phyloP scores from a whole-genome alignment of 2,113 vertebrate species.

The Serinus canaria region DNA sequence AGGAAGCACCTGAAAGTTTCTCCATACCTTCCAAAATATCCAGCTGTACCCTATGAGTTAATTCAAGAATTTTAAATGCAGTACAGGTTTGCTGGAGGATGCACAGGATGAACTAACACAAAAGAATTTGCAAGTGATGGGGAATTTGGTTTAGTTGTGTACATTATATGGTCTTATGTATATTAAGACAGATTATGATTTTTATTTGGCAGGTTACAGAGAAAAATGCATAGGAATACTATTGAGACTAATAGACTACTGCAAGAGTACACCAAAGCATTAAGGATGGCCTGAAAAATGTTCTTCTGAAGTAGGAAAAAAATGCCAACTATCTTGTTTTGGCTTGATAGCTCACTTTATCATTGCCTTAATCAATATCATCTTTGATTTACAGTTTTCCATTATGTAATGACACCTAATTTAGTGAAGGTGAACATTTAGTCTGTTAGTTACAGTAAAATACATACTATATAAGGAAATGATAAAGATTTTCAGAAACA shows the following conservation, averaged over 20 bases:
- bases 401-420: not conserved
- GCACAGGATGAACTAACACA: not conserved
- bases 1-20: not conserved
- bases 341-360: not conserved
- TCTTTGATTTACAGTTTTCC: not conserved
- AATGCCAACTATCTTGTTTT: not conserved
- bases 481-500: not conserved
- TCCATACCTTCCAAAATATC: not conserved
- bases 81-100: not conserved
- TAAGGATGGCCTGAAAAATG: not conserved
- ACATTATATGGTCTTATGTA: not conserved
- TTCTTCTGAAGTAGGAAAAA: not conserved
- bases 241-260: not conserved
- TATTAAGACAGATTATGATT: not conserved
- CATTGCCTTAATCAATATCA: not conserved
- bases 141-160: not conserved
- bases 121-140: not conserved
- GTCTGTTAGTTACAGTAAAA: not conserved
- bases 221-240: not conserved
- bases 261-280: not conserved
- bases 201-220: not conserved
- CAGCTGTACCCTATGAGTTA: not conserved
- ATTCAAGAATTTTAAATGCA: not conserved
- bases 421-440: not conserved
- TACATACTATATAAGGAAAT: not conserved